phyloP scores from a whole-genome alignment of 2,113 vertebrate genomes.

The Noctilio leporinus region DNA sequence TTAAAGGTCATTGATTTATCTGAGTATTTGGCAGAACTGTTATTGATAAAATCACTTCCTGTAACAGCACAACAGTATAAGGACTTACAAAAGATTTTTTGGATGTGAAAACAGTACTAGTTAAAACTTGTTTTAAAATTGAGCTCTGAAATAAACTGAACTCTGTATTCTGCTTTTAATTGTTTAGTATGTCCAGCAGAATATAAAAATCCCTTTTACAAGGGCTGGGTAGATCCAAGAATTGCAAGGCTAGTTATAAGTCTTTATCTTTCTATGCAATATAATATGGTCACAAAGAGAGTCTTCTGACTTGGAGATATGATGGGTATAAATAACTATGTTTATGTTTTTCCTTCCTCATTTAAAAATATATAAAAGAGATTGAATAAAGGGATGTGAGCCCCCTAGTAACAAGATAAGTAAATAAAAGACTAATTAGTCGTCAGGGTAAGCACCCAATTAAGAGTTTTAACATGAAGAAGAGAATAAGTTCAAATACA shows the following conservation, averaged over 20 bases:
- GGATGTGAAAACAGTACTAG: background rate
- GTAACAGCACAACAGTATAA: background rate
- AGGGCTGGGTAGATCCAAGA: background rate
- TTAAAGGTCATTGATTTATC: background rate
- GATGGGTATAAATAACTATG: background rate
- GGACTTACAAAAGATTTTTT: background rate
- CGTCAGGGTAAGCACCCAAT: background rate
- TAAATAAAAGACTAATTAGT: background rate
- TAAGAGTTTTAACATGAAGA: background rate
- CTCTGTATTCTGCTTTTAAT: background rate
- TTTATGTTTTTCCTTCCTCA: background rate
- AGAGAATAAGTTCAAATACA: background rate
- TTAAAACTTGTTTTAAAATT: background rate
- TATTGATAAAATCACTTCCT: background rate
- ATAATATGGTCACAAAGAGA: background rate
- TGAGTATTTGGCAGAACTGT: background rate
- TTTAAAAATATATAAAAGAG: background rate
- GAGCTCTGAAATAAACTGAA: background rate
- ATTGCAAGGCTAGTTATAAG: background rate
- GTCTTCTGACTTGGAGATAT: background rate
- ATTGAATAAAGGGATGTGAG: background rate
- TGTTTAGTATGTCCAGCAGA: background rate
- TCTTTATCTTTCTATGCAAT: background rate
- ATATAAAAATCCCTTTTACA: background rate
- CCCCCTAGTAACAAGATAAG: background rate